Conservation (phyloP, 2,113 vertebrate genomes). For the Rafetus swinhoei region DNA sequence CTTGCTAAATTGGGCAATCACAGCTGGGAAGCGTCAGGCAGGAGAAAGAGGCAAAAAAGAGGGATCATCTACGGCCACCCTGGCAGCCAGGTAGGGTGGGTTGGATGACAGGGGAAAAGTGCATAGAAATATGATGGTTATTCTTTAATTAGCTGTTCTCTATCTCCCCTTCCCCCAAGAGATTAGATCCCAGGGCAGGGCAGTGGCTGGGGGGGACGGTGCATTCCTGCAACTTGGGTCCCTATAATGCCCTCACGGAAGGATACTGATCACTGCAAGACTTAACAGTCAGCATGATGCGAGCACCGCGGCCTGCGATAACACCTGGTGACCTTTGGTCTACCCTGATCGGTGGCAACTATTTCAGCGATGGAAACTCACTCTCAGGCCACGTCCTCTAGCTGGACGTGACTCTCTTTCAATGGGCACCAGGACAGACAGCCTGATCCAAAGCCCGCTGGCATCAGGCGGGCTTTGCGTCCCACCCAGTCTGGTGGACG, state of each 20-base stretch:
- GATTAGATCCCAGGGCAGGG: not conserved
- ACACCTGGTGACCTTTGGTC: rapidly evolving
- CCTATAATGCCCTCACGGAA: not conserved
- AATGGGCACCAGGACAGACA: not conserved
- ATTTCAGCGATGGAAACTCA: not conserved
- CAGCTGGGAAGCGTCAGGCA: not conserved
- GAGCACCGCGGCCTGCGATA: not conserved
- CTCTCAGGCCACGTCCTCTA: not conserved
- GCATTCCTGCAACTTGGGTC: not conserved
- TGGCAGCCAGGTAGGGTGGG: not conserved
- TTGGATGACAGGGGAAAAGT: not conserved
- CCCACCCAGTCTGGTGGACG: not conserved
- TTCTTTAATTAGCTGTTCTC: not conserved
- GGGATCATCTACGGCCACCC: not conserved
- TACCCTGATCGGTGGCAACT: not conserved
- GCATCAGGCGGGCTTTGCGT: not conserved
- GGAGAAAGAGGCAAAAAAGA: not conserved
- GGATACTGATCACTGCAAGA: not conserved
- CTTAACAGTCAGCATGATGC: not conserved
- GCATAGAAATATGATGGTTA: not conserved
- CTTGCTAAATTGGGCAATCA: not conserved
- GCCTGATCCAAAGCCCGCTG: not conserved
- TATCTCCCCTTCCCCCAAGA: not conserved
- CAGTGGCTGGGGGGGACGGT: not conserved
- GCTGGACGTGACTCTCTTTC: not conserved